phyloP scores from a whole-genome alignment of 1,140 invertebrate species.

The Neodiprion fabricii region DNA sequence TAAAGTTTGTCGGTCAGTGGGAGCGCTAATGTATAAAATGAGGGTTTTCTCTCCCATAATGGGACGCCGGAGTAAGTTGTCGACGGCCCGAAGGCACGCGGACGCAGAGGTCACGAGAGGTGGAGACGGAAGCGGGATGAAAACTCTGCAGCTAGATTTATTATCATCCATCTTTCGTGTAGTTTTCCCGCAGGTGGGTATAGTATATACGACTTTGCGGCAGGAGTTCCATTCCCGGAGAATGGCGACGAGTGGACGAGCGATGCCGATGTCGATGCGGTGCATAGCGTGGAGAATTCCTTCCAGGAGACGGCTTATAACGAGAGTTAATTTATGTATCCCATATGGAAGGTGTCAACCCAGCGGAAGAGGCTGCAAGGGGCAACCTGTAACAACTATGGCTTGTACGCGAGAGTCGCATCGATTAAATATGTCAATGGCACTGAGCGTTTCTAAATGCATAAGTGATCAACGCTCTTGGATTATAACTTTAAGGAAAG shows the following conservation, averaged over 20 bases:
- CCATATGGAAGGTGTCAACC: background rate
- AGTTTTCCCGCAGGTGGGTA: background rate
- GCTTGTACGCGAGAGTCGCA: too few species aligned
- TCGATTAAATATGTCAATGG: too few species aligned
- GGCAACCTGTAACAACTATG: too few species aligned
- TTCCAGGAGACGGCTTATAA: background rate
- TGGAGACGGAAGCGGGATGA: background rate
- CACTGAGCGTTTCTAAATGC: too few species aligned
- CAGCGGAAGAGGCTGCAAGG: background rate
- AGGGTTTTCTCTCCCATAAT: conserved; percentile 2
- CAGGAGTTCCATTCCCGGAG: background rate
- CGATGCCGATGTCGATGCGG: background rate
- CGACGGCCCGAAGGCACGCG: background rate
- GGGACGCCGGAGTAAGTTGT: background rate
- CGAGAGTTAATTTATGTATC: background rate
- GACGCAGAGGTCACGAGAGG: background rate
- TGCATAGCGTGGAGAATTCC: background rate
- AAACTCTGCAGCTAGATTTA: background rate
- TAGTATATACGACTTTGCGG: background rate
- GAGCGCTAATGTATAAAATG: background rate
- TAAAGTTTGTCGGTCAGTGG: background rate
- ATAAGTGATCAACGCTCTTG: too few species aligned
- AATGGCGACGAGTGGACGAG: background rate
- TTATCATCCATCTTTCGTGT: background rate
- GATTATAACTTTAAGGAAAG: too few species aligned